Evolutionary conservation across 1,140 invertebrate genomes (phyloP), one percentile per base, ranked within the genome.

Genomic region (Diplogasteroides magnus): DNA sequence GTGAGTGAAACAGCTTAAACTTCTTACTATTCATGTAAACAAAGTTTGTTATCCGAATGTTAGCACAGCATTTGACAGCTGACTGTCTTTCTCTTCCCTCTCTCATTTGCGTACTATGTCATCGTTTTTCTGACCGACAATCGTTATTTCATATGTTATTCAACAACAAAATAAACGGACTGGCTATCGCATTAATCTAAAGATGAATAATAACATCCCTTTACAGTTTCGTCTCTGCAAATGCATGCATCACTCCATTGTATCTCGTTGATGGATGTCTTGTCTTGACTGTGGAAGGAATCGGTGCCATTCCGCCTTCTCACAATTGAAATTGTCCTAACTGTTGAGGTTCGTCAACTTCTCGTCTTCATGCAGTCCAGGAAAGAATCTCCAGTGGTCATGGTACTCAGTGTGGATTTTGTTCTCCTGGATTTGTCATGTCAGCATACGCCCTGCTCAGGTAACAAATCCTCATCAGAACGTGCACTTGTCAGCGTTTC

Each of bases 391-490:
- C 89, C 1, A 85, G 87, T 62, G 88, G 88, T 80, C 90, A 90
- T 82, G 90, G 89, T 11, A 89, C 89, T 1, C 90, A 91, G 82
- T 91, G 90, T 78, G 91, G 91, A 1, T 93, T 87, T 82, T 93
- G 91, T 73, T 88, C 89, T 0, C 88, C 90, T 19, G 91, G 90
- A 57, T 91, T 91, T 87, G 87, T 92, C 26, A 92, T 93, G 90
- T 90, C 89, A 73, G 89, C 92, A 87, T 89, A 90, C 80, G 74
- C 74, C 2, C 65, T 76, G 2, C 58, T 76, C 2, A 48, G 37
- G 37, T 48, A n/a, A n/a, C n/a, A n/a, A n/a, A n/a, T n/a, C 19
- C 37, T 6, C 37, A 48, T 48, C 37, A 11, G 37, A 48, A 48
- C 37, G 6, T 48, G 37, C 37, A 6, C 6, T 48, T 19, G 37